These are phyloP conservation scores for Hexactinellida sp. DNA, from an alignment of 37 sponge, comb jelly and placozoan genomes.

Conservation along the genomic window DNA sequence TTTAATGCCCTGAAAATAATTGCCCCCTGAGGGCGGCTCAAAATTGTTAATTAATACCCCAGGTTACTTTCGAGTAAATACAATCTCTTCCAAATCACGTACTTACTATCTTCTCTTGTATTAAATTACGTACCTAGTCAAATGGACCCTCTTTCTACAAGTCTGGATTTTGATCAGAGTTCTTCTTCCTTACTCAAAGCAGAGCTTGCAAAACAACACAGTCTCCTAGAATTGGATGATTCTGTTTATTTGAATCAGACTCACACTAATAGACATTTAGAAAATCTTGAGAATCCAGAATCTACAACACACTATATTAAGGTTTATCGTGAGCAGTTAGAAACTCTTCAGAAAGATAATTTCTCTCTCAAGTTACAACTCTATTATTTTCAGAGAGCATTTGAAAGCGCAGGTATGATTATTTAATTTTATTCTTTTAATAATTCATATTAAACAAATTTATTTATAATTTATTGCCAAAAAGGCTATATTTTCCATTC, in stretches of 20 bases:
- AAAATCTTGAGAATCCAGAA: not conserved
- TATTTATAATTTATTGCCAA: too few relatives aligned
- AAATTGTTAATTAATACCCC: too few relatives aligned
- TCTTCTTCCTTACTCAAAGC: not conserved
- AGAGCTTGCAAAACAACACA: not conserved
- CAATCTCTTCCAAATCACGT: too few relatives aligned
- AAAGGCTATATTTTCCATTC: too few relatives aligned
- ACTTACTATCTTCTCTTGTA: too few relatives aligned
- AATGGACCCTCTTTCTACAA: conserved; percentile 3
- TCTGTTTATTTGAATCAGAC: not conserved
- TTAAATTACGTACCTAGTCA: too few relatives aligned
- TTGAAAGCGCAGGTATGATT: not conserved
- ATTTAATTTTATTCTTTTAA: too few relatives aligned
- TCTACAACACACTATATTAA: not conserved
- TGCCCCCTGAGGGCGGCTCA: too few relatives aligned
- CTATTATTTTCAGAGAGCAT: not conserved
- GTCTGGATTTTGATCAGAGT: conserved; percentile 7
- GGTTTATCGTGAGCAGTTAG: not conserved
- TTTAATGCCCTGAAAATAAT: too few relatives aligned
- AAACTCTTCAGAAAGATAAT: not conserved
- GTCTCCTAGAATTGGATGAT: not conserved
- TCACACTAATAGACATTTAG: not conserved
- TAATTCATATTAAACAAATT: too few relatives aligned
- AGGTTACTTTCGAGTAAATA: too few relatives aligned
- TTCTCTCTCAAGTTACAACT: not conserved